Base-by-base conservation (phyloP, 2,797 vertebrate species). In the Dipus sagitta region DNA sequence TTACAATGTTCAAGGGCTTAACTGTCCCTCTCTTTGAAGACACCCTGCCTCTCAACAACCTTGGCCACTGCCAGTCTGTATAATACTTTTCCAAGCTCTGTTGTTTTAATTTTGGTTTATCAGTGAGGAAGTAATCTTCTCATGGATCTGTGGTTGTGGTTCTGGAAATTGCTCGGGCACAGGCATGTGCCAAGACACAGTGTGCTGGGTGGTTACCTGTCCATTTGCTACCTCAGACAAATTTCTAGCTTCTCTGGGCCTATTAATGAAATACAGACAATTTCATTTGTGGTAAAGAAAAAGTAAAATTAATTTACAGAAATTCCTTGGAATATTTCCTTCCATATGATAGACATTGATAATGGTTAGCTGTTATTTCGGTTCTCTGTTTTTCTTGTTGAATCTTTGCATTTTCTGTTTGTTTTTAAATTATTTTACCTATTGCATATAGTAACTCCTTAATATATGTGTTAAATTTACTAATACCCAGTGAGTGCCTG, bases 401-500 rank as follows among this genome's bases (percentile, higher is more conserved):
- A 21, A 68, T 93, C 76, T 94, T 77, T 70, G 20, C 58, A 67
- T 71, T 79, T 89, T 91, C 42, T 32, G 28, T 38, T 75, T 82
- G 15, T 15, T 21, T 92, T 70, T 64, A 79, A 85, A 76, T 65
- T 34, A 34, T 13, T 65, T 86, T 47, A 17, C 21, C 0, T 80
- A 30, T 8, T 75, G 10, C n/a, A 3, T 17, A 6, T n/a, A 30
- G 47, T 32, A 38, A 42, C 34, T 72, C 54, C 64, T 86, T 52
- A 23, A 17, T 68, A 9, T 17, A 24, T 72, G 28, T 78, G 52
- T 67, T 82, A 83, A 78, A 17, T 79, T 30, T 38, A 0, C 54
- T 20, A 54, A 4, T 65, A 10, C 60, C 82, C 58, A 21, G 0
- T 0, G n/a, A 58, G 23, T 74, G 70, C 9, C 47, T 70, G 0